A percentile compares a stretch with the other conserved stretches of the same genome.
Conservation (phyloP, 2,797 vertebrate species). For the Myripristis murdjan region DNA sequence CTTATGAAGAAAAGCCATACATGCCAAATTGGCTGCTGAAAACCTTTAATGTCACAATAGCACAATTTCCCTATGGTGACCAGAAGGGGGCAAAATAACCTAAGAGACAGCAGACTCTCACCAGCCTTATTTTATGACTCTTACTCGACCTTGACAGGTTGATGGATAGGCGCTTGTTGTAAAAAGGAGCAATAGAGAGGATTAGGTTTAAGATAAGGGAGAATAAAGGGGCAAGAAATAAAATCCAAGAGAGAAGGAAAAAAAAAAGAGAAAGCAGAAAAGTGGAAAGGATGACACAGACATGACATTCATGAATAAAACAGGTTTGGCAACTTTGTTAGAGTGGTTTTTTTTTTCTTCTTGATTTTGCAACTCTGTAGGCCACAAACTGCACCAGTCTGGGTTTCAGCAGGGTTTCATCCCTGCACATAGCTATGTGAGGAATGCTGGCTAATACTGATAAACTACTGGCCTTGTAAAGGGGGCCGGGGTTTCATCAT, state of each 20-base stretch:
- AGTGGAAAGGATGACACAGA: not conserved
- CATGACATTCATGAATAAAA: slow-evolving; percentile 41
- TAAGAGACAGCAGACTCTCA: slow-evolving; percentile 15
- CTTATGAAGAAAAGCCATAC: too few relatives aligned
- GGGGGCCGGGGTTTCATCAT: slow-evolving; percentile 56
- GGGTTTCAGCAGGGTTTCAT: slow-evolving; percentile 45
- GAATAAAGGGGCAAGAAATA: slow-evolving; percentile 1
- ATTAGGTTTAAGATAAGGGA: slow-evolving; percentile 31
- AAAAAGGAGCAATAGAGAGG: slow-evolving; percentile 22
- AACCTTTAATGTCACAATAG: not conserved
- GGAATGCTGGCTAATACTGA: slow-evolving; percentile 81
- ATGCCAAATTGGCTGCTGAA: too few relatives aligned
- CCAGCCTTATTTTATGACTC: not conserved
- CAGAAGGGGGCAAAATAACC: slow-evolving; percentile 56
- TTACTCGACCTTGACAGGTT: slow-evolving; percentile 34
- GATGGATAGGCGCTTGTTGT: slow-evolving; percentile 25
- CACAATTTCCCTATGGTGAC: not conserved
- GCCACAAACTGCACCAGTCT: slow-evolving; percentile 37
- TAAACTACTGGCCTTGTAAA: slow-evolving; percentile 75
- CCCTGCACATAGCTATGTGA: slow-evolving; percentile 63
- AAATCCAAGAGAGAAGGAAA: not conserved
- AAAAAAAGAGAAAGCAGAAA: not conserved
- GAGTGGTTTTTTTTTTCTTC: slow-evolving; percentile 6
- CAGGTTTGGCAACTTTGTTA: slow-evolving; percentile 65
- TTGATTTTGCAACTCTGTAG: slow-evolving; percentile 54